A percentile compares a stretch with the other conserved stretches of the same genome.
Conservation (phyloP, 2,888 invertebrate genomes). For the Nowickia ferox region DNA sequence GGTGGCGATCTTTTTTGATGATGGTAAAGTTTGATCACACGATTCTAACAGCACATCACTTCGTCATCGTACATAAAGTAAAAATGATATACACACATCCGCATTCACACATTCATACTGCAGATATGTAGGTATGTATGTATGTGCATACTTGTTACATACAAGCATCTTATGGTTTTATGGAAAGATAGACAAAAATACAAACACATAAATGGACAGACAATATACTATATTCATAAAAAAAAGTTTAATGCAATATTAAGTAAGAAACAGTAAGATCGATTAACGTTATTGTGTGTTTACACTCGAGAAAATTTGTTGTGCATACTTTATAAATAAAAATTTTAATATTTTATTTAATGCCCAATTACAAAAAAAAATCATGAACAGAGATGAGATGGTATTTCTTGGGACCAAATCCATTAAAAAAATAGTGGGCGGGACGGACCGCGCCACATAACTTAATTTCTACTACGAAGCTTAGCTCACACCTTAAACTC, state of each 20-base stretch:
- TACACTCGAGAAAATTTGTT: constrained; percentile 32
- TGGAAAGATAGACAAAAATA: constrained; percentile 50
- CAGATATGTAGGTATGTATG: too few relatives aligned
- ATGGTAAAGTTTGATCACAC: constrained; percentile 74
- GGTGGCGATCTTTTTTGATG: constrained; percentile 68
- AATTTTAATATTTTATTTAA: constrained; percentile 12
- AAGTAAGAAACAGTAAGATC: constrained; percentile 68
- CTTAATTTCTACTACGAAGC: too few relatives aligned
- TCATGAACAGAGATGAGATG: too few relatives aligned
- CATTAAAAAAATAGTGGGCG: too few relatives aligned
- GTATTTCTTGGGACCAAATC: too few relatives aligned
- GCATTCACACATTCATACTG: neutral
- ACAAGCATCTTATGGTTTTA: constrained; percentile 36
- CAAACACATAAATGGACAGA: constrained; percentile 30
- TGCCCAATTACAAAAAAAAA: neutral
- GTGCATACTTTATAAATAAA: neutral
- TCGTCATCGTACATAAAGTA: constrained; percentile 64
- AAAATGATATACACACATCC: constrained; percentile 20
- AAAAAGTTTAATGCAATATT: constrained; percentile 65
- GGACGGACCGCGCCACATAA: too few relatives aligned
- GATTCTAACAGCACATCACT: constrained; percentile 75
- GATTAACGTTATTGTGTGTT: constrained; percentile 65
- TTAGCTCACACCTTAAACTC: too few relatives aligned
- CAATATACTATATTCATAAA: constrained; percentile 47
- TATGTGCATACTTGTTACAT: constrained; percentile 12